phyloP scores from a whole-genome alignment of 1,140 invertebrate genomes.

The Eciton burchellii region DNA sequence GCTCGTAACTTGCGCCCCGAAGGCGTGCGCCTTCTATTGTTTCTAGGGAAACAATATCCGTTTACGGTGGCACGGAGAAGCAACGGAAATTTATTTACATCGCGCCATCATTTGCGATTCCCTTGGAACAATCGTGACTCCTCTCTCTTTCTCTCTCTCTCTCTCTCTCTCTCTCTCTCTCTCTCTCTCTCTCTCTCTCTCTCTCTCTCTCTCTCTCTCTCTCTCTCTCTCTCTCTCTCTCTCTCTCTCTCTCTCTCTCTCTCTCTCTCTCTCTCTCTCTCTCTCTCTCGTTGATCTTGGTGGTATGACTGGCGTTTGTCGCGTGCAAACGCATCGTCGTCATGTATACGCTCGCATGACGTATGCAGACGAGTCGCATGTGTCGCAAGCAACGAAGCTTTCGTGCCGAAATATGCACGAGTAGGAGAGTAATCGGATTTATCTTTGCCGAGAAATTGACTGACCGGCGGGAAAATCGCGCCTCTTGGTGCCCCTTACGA shows the following conservation, averaged over 20 bases:
- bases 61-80: too few relatives aligned
- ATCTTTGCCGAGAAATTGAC: constrained; percentile 51
- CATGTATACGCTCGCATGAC: constrained; percentile 4
- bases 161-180: too few relatives aligned
- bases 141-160: too few relatives aligned
- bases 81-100: background rate
- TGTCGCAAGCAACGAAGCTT: constrained; percentile 48
- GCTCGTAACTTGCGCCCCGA: too few relatives aligned
- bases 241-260: too few relatives aligned
- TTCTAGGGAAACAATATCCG: too few relatives aligned
- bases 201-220: background rate
- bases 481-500: too few relatives aligned
- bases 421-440: constrained; percentile 68
- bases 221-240: too few relatives aligned
- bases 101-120: background rate
- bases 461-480: too few relatives aligned
- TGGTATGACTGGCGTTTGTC: constrained; percentile 43
- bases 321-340: constrained; percentile 14
- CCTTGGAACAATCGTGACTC: too few relatives aligned
- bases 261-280: background rate
- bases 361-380: constrained; percentile 4
- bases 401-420: constrained; percentile 37
- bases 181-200: too few relatives aligned
- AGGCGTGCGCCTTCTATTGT: too few relatives aligned
- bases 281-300: constrained; percentile 9